Evolutionary conservation across 2,888 invertebrate genomes (phyloP).

Genomic region (Pecten maximus): DNA sequence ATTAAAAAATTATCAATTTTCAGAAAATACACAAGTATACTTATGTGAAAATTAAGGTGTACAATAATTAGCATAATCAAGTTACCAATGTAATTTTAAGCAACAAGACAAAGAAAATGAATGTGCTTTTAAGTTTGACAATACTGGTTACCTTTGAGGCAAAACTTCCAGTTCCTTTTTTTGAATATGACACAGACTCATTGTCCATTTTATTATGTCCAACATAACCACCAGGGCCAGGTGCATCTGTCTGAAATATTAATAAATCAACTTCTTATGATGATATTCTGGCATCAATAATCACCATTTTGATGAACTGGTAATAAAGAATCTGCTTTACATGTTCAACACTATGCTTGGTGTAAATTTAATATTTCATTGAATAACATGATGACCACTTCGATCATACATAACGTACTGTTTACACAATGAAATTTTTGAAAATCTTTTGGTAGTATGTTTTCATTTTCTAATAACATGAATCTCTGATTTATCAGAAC

Average conservation of each 20-base stretch:
- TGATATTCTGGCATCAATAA: not conserved
- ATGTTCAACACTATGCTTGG: no score
- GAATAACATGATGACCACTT: no score
- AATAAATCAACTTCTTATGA: not conserved
- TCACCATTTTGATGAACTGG: no score
- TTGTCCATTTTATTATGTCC: constrained; percentile 68
- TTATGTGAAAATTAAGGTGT: not conserved
- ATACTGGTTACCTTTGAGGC: constrained; percentile 76
- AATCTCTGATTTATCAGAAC: no score
- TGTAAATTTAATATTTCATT: no score
- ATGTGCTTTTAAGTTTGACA: not conserved
- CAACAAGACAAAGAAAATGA: not conserved
- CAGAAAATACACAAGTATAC: not conserved
- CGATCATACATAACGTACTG: no score
- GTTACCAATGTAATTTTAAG: not conserved
- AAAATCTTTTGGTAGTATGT: no score
- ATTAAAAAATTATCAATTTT: no score
- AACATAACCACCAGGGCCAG: constrained; percentile 81
- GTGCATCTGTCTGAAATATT: constrained; percentile 77
- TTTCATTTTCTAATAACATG: no score
- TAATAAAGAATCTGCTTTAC: no score
- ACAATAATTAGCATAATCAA: not conserved
- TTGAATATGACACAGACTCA: constrained; percentile 76
- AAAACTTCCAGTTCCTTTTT: constrained; percentile 81
- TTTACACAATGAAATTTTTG: no score